Base-by-base conservation (phyloP, 2,113 vertebrate genomes). In the Panthera leo region DNA sequence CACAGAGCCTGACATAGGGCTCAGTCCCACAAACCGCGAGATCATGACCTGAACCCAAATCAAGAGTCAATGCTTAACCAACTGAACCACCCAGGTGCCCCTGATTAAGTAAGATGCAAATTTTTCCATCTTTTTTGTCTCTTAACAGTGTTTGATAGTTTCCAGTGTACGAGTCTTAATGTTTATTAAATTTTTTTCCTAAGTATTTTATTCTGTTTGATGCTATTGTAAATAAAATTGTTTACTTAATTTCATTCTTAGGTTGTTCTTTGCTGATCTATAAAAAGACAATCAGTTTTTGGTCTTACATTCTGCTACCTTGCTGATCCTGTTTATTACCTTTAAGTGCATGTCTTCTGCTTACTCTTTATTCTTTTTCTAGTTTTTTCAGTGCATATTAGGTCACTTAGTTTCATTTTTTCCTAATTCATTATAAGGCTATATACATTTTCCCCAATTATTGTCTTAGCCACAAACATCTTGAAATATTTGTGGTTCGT, bases 161-260 rank as follows among this genome's bases (percentile, higher is more conserved):
- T 87, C 53, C 36, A 94, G 6, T 94, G 15, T 76, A 18, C 0
- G 27, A 48, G 29, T 87, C 75, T 82, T 75, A 34, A 34, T 8
- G 4, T 79, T 85, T 89, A 39, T 58, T 80, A 36, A 70, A 65
- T 82, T 82, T 82, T 82, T 84, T 61, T 80, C 9, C 31, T 58
- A 61, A 67, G 19, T 85, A 55, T 92, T 78, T 76, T 70, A 85
- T 85, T 92, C 55, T 88, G 29, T 82, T 89, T 94, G 36, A 68
- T 92, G 65, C 25, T 96, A 3, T 42, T 93, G 13, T 61, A 68
- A 92, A 94, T 89, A 34, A 51, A 84, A 78, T 19, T 88, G 12
- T 63, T 83, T 79, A 92, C 45, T 89, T 85, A 65, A 85, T 85
- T 94, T 87, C 11, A 51, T 91, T 95, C 61, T 90, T 14, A 42